Evolutionary conservation across 1,140 invertebrate species (phyloP).

Genomic region (Drosophila busckii): DNA sequence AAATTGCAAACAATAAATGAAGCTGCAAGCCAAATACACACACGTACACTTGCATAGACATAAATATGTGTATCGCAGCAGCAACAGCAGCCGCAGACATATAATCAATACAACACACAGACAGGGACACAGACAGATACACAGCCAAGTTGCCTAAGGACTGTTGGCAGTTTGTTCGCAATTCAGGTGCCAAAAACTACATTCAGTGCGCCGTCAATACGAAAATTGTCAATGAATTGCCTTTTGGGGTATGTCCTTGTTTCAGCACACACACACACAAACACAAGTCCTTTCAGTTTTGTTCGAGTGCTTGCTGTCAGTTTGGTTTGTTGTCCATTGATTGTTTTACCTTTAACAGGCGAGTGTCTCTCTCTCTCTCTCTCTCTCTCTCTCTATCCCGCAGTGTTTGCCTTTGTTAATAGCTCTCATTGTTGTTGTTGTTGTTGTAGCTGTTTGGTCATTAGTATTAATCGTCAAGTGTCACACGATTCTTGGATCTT

Average conservation of each 20-base stretch:
- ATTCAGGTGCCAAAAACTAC: conserved; percentile 48
- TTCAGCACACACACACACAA: not conserved
- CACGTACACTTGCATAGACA: conserved; percentile 18
- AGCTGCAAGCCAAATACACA: conserved; percentile 28
- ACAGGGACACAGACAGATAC: not conserved
- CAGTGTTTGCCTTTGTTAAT: conserved; percentile 23
- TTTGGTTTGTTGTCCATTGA: conserved; percentile 31
- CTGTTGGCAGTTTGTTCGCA: conserved; percentile 2
- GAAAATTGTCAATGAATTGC: conserved; percentile 62
- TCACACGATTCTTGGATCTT: too few relatives aligned
- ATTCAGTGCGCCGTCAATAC: conserved; percentile 13
- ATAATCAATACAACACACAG: not conserved
- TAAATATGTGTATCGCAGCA: not conserved
- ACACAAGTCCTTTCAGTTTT: not conserved
- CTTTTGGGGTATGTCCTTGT: conserved; percentile 17
- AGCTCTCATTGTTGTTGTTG: conserved; percentile 20
- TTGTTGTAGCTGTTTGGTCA: conserved; percentile 40
- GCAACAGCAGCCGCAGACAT: too few relatives aligned
- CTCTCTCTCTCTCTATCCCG: not conserved
- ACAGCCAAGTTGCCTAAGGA: not conserved
- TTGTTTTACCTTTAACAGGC: conserved; percentile 46
- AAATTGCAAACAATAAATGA: conserved; percentile 72
- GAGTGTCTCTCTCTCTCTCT: conserved; percentile 1
- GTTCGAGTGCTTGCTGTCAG: conserved; percentile 6
- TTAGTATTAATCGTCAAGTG: too few relatives aligned